Base-by-base conservation (phyloP, 1,140 invertebrate species). In the Drosophila mayri region DNA sequence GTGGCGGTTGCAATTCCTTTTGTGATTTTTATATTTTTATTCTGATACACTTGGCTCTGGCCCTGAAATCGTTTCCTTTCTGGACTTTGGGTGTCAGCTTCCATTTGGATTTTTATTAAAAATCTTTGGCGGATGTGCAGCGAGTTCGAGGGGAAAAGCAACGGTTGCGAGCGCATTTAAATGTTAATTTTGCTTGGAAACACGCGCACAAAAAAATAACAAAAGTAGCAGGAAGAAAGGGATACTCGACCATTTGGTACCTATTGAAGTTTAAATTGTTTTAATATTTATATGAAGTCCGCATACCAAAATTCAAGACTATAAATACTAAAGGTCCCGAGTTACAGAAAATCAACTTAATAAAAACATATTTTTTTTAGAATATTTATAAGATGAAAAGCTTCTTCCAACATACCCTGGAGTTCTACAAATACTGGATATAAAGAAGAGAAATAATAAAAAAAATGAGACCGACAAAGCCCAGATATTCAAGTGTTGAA, bases 131-230 rank as follows among this genome's bases (percentile, higher is more conserved):
- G 84, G 84, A 86, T 85, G 74, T 85, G 55, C 60, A 70, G 20
- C 70, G 32, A 68, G 44, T 40, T 38, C 20, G 61, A 52, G 30
- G 76, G 62, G 32, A 67, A 76, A 81, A 57, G 65, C 70, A 41
- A 65, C 58, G 61, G 81, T 71, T 83, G 55, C 41, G 68, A 47
- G 54, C 50, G 60, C 83, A 86, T 87, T 87, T 75, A 77, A 80
- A 90, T 88, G 85, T 87, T 88, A 88, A 88, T 86, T 79, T 67
- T 18, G 35, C 49, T 52, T 40, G 46, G 40, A 18, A 64, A 71
- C 74, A 85, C 81, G 77, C 80, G 77, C 73, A 79, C 40, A 37
- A 66, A 38, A 38, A 32, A 44, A 46, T 25, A 61, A 66, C 1
- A 38, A 25, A 64, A 43, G 16, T 32, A 25, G 8, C 2, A 32